phyloP scores from a whole-genome alignment of 2,113 vertebrate species.

The Ctenomys sociabilis region DNA sequence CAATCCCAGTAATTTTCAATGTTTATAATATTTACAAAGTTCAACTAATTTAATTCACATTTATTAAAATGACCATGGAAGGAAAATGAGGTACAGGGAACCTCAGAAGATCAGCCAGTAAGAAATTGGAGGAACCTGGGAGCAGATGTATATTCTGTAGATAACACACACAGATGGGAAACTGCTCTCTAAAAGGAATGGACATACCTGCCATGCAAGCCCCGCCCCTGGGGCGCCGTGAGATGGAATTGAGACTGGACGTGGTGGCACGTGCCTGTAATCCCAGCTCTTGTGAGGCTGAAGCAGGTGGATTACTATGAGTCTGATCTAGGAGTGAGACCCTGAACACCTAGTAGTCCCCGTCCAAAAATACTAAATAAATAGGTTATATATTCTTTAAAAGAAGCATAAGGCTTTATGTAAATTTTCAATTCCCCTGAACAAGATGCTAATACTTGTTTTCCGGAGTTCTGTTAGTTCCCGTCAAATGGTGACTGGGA shows the following conservation, averaged over 20 bases:
- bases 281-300: too few relatives aligned
- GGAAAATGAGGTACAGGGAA: neutral
- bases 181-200: neutral
- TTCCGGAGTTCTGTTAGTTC: neutral
- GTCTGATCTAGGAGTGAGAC: too few relatives aligned
- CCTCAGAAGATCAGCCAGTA: neutral
- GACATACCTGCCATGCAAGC: too few relatives aligned
- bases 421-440: neutral
- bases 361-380: too few relatives aligned
- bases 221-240: too few relatives aligned
- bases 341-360: too few relatives aligned
- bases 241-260: too few relatives aligned
- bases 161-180: neutral
- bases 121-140: neutral
- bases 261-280: too few relatives aligned
- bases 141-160: accelerated
- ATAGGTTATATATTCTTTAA: neutral
- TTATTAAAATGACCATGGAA: neutral
- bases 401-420: neutral
- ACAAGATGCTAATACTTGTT: neutral
- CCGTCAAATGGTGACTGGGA: neutral
- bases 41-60: neutral
- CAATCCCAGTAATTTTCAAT: neutral
- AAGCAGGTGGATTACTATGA: too few relatives aligned
- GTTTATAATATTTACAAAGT: neutral